phyloP scores from a whole-genome alignment of 2,113 vertebrate genomes.

The Corvus moneduloides region DNA sequence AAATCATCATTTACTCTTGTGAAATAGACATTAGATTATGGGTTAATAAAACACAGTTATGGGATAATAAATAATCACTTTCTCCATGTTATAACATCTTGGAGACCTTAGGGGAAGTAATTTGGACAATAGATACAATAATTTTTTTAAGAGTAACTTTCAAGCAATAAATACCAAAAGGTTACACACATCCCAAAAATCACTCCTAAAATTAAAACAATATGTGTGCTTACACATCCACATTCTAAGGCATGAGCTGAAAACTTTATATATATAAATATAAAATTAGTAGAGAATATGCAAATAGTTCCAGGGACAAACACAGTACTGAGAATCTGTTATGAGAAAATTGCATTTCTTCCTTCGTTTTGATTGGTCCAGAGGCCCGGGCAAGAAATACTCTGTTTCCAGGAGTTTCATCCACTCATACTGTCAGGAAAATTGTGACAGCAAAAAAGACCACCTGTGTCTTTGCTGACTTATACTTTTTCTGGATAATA shows the following conservation, averaged over 20 bases:
- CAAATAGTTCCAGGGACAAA: background rate
- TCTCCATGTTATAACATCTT: background rate
- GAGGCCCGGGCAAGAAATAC: background rate
- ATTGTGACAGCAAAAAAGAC: background rate
- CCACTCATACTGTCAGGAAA: background rate
- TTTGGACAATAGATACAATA: background rate
- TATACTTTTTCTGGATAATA: background rate
- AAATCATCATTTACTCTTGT: background rate
- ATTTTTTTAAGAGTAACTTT: background rate
- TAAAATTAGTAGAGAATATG: background rate
- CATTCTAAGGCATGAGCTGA: background rate
- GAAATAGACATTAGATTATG: background rate
- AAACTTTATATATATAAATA: background rate
- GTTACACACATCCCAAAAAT: background rate
- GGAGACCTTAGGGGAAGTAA: background rate
- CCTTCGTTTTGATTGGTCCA: background rate
- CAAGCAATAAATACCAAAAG: background rate
- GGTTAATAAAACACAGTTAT: background rate
- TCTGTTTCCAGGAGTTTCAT: background rate
- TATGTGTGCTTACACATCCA: background rate
- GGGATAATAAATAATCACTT: background rate
- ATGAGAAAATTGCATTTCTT: background rate
- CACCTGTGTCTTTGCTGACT: background rate
- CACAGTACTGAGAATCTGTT: background rate
- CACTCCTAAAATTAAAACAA: background rate